Percentiles rank a stretch among this genome's conserved stretches.
These are phyloP conservation scores for Rattus norvegicus DNA, from an alignment of 2,113 vertebrate genomes.

Conservation along the genomic window GRCr8 NC_086025.1:61532001-61532500, in stretches of 20 bases:
- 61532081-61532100: background rate
- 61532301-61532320: background rate
- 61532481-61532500: background rate
- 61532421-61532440: background rate
- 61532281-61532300: background rate
- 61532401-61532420: background rate
- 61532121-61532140: background rate
- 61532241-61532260: background rate
- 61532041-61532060: background rate
- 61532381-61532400: background rate
- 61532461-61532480: background rate
- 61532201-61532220: background rate
- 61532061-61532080: background rate
- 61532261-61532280: background rate
- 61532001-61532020: background rate
- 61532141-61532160: background rate
- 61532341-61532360: background rate
- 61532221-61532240: background rate
- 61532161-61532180: background rate
- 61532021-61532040: background rate
- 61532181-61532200: background rate
- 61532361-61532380: constrained; percentile 13
- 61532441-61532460: background rate
- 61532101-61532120: background rate
- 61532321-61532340: constrained; percentile 17